Evolutionary conservation across 1,140 invertebrate genomes (phyloP), one percentile per base, ranked within the genome.

Genomic region (Prorops nasuta): DNA sequence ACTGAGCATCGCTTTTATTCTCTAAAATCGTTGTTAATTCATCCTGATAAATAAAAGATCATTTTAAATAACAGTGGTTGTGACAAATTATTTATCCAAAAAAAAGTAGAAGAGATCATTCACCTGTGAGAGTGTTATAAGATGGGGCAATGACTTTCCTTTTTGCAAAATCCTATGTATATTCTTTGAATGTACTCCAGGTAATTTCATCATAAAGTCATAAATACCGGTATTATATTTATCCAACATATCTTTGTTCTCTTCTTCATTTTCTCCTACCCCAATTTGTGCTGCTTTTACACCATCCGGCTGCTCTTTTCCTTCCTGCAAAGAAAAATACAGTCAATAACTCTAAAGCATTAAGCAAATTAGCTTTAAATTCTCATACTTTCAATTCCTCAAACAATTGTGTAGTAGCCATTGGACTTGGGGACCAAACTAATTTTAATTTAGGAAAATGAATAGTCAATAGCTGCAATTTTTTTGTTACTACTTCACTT

Each of bases 341-440:
- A n/a, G n/a, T n/a, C n/a, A n/a, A n/a, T n/a, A n/a, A n/a, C n/a
- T n/a, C n/a, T n/a, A n/a, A n/a, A n/a, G n/a, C n/a, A n/a, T n/a
- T n/a, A n/a, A n/a, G n/a, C n/a, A n/a, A n/a, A n/a, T n/a, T n/a
- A n/a, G n/a, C n/a, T n/a, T 37, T 22, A 55, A 49, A 48, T 18
- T 10, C 37, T 24, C 45, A 60, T 65, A 84, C 82, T 78, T 90
- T 92, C 7, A 92, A 73, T 75, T 93, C 90, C 70, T 96, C 91
- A 78, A 98, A 98, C 21, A 98, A 77, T 79, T 98, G 94, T 0
- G 95, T 92, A 14, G 94, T 94, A 15, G 94, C 94, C 74, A 94
- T 91, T 0, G 96, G 93, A 73, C 88, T 94, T 3, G 92, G 92
- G 22, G 94, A 98, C 96, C 96, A 98, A 10, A 98, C 86, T 6